Conservation (phyloP, 2,797 vertebrate genomes). For the Yasuhikotakia modesta region DNA sequence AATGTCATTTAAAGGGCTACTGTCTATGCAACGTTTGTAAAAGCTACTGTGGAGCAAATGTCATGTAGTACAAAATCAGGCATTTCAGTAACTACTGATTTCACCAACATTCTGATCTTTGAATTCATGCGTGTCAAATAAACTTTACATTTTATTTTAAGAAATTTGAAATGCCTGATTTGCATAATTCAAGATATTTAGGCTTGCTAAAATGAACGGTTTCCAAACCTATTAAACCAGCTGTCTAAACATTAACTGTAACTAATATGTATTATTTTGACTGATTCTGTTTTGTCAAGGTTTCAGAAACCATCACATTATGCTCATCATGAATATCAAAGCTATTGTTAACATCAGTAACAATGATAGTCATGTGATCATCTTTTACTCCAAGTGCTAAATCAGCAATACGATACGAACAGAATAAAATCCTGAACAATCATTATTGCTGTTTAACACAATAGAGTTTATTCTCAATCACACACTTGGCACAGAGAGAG, state of each 20-base stretch:
- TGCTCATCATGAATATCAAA: neutral
- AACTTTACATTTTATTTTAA: neutral
- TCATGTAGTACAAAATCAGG: constrained; percentile 52
- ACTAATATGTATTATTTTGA: neutral
- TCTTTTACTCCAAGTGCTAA: constrained; percentile 6
- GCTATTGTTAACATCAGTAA: neutral
- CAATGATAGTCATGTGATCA: neutral
- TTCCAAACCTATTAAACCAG: constrained; percentile 7
- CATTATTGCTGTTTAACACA: constrained; percentile 31
- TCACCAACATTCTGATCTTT: constrained; percentile 16
- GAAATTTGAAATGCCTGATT: constrained; percentile 46
- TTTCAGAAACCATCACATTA: constrained; percentile 9
- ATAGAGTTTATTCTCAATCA: constrained; percentile 9
- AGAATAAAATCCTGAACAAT: constrained; percentile 14
- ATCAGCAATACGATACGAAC: constrained; percentile 34
- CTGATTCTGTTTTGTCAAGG: neutral
- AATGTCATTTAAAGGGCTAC: constrained; percentile 51
- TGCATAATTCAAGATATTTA: constrained; percentile 37
- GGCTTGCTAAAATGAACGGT: neutral
- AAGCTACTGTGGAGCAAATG: constrained; percentile 35
- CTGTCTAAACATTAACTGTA: neutral
- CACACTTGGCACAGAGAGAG: constrained; percentile 1
- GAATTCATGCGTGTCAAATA: constrained; percentile 16
- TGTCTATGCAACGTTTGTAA: constrained; percentile 31
- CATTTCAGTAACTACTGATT: constrained; percentile 40